phyloP scores from a whole-genome alignment of 2,888 invertebrate genomes.

The Linyphia triangularis region DNA sequence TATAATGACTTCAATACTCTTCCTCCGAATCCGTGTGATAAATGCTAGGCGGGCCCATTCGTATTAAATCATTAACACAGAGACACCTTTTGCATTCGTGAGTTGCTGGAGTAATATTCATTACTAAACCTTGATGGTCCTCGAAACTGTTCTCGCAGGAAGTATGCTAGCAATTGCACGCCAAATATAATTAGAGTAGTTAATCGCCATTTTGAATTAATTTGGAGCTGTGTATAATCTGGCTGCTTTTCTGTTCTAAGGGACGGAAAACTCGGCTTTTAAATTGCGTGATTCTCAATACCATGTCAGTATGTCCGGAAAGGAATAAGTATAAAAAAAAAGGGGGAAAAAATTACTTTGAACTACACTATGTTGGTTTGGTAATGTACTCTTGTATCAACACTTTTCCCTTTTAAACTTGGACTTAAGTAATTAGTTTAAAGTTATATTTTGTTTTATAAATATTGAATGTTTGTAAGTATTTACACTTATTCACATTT shows the following conservation, averaged over 20 bases:
- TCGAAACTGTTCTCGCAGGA: constrained; percentile 35
- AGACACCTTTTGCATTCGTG: constrained; percentile 56
- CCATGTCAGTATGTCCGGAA: no score
- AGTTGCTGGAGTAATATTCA: constrained; percentile 33
- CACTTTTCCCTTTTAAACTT: no score
- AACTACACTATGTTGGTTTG: no score
- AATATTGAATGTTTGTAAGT: no score
- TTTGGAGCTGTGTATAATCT: constrained; percentile 18
- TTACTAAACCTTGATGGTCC: constrained; percentile 10
- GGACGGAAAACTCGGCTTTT: not conserved
- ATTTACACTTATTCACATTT: no score
- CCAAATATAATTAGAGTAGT: constrained; percentile 55
- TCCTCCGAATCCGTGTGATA: constrained; percentile 34
- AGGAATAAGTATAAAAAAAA: no score
- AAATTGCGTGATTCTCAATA: constrained; percentile 16
- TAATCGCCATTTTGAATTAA: constrained; percentile 52
- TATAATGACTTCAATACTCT: constrained; percentile 30
- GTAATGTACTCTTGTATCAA: no score
- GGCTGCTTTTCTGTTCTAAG: not conserved
- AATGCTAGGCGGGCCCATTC: constrained; percentile 38
- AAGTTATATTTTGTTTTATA: no score
- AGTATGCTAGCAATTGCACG: constrained; percentile 35
- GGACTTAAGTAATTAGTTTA: no score
- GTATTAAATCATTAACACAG: constrained; percentile 68
- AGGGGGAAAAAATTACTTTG: no score